Evolutionary conservation across 2,113 vertebrate genomes (phyloP).

Genomic region (Neotoma lepida): DNA sequence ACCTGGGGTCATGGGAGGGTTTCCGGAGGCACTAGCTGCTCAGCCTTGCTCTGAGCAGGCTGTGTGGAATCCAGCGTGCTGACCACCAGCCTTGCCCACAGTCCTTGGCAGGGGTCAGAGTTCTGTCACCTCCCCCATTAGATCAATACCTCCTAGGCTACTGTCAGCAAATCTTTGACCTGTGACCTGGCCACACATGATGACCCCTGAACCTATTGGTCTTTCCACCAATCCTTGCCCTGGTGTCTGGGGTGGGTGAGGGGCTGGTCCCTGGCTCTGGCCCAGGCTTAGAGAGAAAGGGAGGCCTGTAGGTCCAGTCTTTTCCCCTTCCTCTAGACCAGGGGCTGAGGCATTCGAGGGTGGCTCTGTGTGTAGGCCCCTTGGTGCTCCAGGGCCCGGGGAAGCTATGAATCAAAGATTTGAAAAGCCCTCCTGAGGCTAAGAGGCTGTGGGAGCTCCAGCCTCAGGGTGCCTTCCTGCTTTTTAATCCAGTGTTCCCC

Average conservation of each 20-base stretch:
- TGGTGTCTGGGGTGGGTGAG: conserved; percentile 62
- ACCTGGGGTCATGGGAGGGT: not conserved
- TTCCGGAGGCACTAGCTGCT: not conserved
- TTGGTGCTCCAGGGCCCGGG: not conserved
- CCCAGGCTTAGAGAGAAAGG: not conserved
- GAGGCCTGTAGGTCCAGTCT: not conserved
- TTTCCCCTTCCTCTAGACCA: conserved; percentile 21
- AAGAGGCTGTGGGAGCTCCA: not conserved
- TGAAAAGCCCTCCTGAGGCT: not conserved
- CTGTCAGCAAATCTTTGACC: conserved; percentile 75
- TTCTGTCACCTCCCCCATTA: conserved; percentile 46
- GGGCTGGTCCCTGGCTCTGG: conserved; percentile 42
- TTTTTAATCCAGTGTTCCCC: not conserved
- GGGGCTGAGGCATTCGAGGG: not conserved
- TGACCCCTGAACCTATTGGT: conserved; percentile 60
- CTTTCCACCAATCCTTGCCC: conserved; percentile 63
- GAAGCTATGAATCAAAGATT: not conserved
- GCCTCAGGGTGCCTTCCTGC: not conserved
- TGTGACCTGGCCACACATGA: conserved; percentile 43
- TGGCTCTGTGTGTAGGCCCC: not conserved
- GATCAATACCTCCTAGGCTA: conserved; percentile 69
- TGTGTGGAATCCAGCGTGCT: not conserved
- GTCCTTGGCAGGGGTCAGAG: conserved; percentile 42
- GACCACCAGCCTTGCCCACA: not conserved
- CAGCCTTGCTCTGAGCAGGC: not conserved